A percentile compares a stretch with the other conserved stretches of the same genome.
Evolutionary conservation across 2,113 vertebrate genomes (phyloP).

Genomic region (Esox niger): DNA sequence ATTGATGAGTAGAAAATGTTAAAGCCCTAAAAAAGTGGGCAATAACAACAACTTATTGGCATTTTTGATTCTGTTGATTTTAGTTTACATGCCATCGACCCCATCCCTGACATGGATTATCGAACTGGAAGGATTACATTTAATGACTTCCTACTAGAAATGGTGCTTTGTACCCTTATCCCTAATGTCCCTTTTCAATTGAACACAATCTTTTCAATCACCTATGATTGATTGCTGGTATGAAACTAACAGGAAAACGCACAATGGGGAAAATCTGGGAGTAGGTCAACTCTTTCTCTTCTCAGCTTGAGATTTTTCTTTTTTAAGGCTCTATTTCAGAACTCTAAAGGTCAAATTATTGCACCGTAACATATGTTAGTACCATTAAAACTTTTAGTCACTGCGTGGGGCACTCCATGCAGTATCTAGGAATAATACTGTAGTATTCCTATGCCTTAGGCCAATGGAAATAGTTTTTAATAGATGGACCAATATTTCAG

Average conservation of each 20-base stretch:
- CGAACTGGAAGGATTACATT: background rate
- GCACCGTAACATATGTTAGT: slow-evolving; percentile 54
- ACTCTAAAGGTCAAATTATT: slow-evolving; percentile 54
- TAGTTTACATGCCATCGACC: background rate
- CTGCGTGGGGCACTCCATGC: slow-evolving; percentile 53
- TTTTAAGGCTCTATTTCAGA: slow-evolving; percentile 56
- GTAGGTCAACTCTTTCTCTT: slow-evolving; percentile 41
- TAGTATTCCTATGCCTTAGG: slow-evolving; percentile 78
- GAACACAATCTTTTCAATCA: slow-evolving; percentile 13
- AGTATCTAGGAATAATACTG: slow-evolving; percentile 62
- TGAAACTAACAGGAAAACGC: slow-evolving; percentile 45
- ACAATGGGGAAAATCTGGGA: slow-evolving; percentile 63
- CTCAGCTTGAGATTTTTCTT: slow-evolving; percentile 25
- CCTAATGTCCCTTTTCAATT: slow-evolving; percentile 24
- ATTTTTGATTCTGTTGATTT: background rate
- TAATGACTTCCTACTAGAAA: background rate
- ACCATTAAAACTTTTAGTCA: slow-evolving; percentile 54
- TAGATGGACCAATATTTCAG: slow-evolving; percentile 69
- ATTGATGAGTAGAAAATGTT: background rate
- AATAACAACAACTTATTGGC: background rate
- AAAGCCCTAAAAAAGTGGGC: background rate
- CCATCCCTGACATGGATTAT: background rate
- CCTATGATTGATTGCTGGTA: slow-evolving; percentile 26
- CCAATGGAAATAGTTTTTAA: slow-evolving; percentile 71
- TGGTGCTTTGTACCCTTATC: background rate